A percentile compares a stretch with the other conserved stretches of the same genome.
Conservation (phyloP, 2,113 vertebrate species). For the Rhagologus leucostigma region DNA sequence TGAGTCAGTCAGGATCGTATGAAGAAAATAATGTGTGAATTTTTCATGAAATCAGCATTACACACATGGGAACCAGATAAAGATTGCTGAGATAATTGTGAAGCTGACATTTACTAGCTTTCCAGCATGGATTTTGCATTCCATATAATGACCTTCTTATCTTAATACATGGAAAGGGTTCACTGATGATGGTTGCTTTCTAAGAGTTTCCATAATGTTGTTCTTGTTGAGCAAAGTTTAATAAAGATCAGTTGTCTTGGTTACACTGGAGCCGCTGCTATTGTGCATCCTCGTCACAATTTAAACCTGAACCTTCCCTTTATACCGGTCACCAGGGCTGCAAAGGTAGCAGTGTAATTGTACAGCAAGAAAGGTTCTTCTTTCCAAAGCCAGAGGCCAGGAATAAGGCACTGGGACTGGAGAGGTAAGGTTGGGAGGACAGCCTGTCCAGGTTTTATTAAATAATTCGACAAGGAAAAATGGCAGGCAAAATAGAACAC, state of each 20-base stretch:
- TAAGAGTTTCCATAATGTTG: neutral
- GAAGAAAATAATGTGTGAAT: neutral
- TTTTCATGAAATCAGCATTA: neutral
- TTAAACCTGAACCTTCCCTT: neutral
- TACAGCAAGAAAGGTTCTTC: neutral
- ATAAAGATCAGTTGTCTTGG: neutral
- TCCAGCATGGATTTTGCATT: neutral
- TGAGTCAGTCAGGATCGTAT: neutral
- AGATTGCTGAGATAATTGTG: neutral
- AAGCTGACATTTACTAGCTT: neutral
- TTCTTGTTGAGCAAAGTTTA: neutral
- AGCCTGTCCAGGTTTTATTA: neutral
- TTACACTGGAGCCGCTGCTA: neutral
- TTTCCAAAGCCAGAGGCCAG: neutral
- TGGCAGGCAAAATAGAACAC: neutral
- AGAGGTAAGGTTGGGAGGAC: neutral
- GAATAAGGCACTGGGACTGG: neutral
- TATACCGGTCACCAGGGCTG: neutral
- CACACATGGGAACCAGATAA: neutral
- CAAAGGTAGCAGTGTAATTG: neutral
- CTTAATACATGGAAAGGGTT: neutral
- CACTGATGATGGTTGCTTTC: neutral
- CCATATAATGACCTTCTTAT: neutral
- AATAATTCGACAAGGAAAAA: neutral
- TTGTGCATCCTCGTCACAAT: neutral